These are phyloP conservation scores for Cinclus mexicanus DNA, from an alignment of 2,113 vertebrate species.

Conservation along the genomic window DNA sequence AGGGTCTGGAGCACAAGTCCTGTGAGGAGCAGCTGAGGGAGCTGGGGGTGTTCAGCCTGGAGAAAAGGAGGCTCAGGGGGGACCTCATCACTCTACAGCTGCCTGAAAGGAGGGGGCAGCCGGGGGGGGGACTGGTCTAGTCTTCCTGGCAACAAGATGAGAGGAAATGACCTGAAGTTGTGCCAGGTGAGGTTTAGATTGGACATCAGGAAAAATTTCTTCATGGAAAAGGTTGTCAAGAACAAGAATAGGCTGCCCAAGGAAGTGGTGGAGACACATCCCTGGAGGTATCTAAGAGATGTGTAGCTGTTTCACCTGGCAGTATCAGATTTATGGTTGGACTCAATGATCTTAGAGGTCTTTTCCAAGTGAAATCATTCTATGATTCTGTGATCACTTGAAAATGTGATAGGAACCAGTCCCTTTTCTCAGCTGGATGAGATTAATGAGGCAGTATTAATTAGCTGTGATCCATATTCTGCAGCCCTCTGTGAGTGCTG, in stretches of 20 bases:
- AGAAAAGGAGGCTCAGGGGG: neutral
- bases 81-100: rapidly evolving
- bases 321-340: neutral
- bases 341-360: neutral
- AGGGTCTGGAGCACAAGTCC: neutral
- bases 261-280: neutral
- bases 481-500: neutral
- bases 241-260: neutral
- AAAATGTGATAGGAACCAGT: neutral
- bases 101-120: rapidly evolving
- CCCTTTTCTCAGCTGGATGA: neutral
- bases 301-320: neutral
- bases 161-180: neutral
- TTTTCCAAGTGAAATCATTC: neutral
- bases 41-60: neutral
- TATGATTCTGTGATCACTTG: neutral
- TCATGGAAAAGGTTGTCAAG: neutral
- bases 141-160: neutral
- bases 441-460: neutral
- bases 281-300: neutral
- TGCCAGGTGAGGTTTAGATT: neutral
- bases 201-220: neutral
- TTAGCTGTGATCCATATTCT: neutral
- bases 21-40: neutral
- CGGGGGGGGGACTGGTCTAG: rapidly evolving